Conservation (phyloP, 2,113 vertebrate species). For the Bos indicus region DNA sequence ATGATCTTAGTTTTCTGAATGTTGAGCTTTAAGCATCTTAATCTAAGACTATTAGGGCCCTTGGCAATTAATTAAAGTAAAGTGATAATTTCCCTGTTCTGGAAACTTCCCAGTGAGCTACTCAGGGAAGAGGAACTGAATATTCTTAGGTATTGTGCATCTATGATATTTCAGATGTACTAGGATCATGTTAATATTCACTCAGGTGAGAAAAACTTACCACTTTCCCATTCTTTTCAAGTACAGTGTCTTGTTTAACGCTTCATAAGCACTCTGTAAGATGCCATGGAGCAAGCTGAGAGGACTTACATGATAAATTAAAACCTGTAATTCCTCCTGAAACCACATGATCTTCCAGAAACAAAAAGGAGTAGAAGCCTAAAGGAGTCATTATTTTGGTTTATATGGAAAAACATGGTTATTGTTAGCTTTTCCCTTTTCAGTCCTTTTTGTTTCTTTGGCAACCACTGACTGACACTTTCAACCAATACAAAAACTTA, state of each 20-base stretch:
- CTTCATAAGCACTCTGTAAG: background rate
- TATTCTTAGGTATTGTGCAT: background rate
- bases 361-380: background rate
- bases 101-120: background rate
- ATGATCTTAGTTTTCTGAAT: no score
- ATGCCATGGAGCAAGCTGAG: background rate
- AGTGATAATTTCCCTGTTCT: background rate
- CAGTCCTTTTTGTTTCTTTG: background rate
- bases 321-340: background rate
- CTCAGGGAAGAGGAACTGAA: no score
- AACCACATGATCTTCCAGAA: background rate
- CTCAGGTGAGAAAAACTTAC: background rate
- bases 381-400: background rate
- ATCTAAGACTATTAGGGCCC: background rate
- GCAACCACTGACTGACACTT: background rate
- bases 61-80: background rate
- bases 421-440: background rate
- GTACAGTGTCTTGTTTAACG: background rate
- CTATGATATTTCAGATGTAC: fast-evolving
- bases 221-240: background rate
- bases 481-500: background rate
- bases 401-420: background rate
- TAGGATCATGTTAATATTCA: background rate
- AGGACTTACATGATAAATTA: background rate
- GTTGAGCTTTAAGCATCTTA: background rate